Evolutionary conservation across 2,113 vertebrate species (phyloP).

Genomic region (Ictalurus punctatus): DNA sequence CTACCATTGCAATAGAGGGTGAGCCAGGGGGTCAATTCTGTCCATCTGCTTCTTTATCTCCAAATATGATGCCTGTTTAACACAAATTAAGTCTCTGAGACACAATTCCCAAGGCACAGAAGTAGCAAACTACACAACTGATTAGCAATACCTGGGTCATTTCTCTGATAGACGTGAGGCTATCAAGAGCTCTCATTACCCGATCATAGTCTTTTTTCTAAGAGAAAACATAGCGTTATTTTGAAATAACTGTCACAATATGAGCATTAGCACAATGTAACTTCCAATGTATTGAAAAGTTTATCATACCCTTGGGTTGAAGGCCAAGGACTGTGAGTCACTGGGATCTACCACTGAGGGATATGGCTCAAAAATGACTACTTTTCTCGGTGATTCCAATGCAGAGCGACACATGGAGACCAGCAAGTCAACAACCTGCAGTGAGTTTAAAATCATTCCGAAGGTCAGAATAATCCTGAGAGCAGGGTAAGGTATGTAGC

Average conservation of each 20-base stretch:
- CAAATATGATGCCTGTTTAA: slow-evolving; percentile 83
- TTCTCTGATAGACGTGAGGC: slow-evolving; percentile 90
- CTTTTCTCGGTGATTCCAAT: slow-evolving; percentile 87
- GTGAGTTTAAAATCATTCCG: slow-evolving; percentile 5
- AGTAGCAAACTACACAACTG: background rate
- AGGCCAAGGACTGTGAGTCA: slow-evolving; percentile 86
- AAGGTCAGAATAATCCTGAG: background rate
- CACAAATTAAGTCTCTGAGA: slow-evolving; percentile 44
- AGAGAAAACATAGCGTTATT: slow-evolving; percentile 33
- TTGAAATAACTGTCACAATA: slow-evolving; percentile 4
- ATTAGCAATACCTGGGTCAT: slow-evolving; percentile 81
- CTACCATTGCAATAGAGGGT: slow-evolving; percentile 88
- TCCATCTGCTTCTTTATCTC: slow-evolving; percentile 96
- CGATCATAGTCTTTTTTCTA: slow-evolving; percentile 92
- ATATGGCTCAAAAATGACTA: slow-evolving; percentile 92
- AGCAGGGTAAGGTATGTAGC: background rate
- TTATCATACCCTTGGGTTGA: slow-evolving; percentile 84
- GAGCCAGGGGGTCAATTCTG: slow-evolving; percentile 86
- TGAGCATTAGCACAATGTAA: background rate
- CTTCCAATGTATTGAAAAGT: background rate
- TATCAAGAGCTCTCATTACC: slow-evolving; percentile 88
- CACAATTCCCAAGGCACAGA: background rate
- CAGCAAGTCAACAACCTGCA: slow-evolving; percentile 85
- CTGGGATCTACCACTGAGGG: slow-evolving; percentile 91
- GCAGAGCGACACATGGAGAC: slow-evolving; percentile 92